These are phyloP conservation scores for Anas platyrhynchos DNA, from an alignment of 2,113 vertebrate species.

Conservation along the genomic window DNA sequence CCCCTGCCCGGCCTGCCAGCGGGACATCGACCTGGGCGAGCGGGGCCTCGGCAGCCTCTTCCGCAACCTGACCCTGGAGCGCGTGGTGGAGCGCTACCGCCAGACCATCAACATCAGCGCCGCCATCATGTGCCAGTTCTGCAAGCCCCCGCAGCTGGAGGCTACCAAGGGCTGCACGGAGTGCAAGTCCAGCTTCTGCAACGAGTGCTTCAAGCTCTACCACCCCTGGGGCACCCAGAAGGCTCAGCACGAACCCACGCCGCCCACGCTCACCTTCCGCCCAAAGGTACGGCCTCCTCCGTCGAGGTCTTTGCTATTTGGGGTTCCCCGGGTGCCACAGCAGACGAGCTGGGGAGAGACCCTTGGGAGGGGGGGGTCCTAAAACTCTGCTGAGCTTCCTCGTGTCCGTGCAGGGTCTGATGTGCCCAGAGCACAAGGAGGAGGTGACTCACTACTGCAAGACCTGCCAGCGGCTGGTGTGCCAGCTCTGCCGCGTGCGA, in stretches of 20 bases:
- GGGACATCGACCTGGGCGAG: constrained; percentile 93
- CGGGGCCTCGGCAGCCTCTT: constrained; percentile 89
- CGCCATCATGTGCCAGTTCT: constrained; percentile 93
- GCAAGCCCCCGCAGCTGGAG: constrained; percentile 91
- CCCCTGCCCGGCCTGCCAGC: constrained; percentile 90
- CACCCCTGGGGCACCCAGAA: constrained; percentile 97
- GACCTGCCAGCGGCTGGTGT: constrained; percentile 90
- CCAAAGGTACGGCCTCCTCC: constrained; percentile 83
- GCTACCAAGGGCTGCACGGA: constrained; percentile 96
- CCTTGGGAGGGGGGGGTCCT: accelerated
- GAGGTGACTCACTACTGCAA: constrained; percentile 93
- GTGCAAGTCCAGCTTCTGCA: constrained; percentile 96
- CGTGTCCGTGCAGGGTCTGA: constrained; percentile 81
- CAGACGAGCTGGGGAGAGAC: too few species aligned
- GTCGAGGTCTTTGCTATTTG: accelerated
- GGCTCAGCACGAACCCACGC: constrained; percentile 93
- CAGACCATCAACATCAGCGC: constrained; percentile 79
- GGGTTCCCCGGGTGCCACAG: accelerated
- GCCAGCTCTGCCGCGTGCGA: constrained; percentile 90
- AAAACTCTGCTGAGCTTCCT: neutral
- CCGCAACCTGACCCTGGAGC: constrained; percentile 95
- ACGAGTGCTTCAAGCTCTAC: constrained; percentile 97
- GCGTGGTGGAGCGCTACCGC: constrained; percentile 91
- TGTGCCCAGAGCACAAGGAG: constrained; percentile 95
- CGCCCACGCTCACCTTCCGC: constrained; percentile 92